These are phyloP conservation scores for Drosophila lini DNA, from an alignment of 1,140 invertebrate genomes.

Conservation along the genomic window DNA sequence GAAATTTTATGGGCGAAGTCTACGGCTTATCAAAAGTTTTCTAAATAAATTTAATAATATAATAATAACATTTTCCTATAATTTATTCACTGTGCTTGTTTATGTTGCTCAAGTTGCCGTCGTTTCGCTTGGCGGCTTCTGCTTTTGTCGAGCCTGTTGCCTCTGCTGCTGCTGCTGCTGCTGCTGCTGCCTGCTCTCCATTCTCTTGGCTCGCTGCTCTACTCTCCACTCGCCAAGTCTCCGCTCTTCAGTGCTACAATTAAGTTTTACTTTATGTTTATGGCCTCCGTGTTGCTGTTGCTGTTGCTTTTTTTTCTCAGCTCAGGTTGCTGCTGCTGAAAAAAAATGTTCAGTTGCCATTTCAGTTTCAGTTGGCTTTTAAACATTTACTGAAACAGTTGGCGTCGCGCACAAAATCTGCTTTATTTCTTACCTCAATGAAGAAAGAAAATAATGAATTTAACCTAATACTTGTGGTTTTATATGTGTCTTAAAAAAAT, in stretches of 20 bases:
- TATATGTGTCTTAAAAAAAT: conserved; percentile 6
- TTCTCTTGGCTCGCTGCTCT: conserved; percentile 38
- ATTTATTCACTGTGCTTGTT: conserved; percentile 31
- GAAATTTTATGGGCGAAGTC: no score
- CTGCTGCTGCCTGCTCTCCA: conserved; percentile 25
- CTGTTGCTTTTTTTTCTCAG: conserved; percentile 68
- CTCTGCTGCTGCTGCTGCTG: not conserved
- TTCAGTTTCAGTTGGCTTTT: conserved; percentile 81
- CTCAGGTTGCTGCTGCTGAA: conserved; percentile 50
- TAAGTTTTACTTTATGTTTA: conserved; percentile 83
- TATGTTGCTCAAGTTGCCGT: conserved; percentile 62
- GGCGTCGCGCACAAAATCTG: conserved; percentile 60
- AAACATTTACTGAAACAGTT: conserved; percentile 82
- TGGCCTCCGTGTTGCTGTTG: conserved; percentile 64
- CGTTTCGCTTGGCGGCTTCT: conserved; percentile 78
- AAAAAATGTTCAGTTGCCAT: conserved; percentile 70
- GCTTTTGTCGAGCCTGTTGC: conserved; percentile 47
- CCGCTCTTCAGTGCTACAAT: conserved; percentile 67
- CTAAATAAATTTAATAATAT: not conserved
- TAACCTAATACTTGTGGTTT: conserved; percentile 19
- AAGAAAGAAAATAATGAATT: conserved; percentile 22
- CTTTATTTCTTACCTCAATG: conserved; percentile 10
- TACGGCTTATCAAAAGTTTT: no score
- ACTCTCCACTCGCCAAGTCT: conserved; percentile 50
- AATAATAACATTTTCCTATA: not conserved